Conservation (phyloP, 2,888 invertebrate species). For the Lamellibrachia columna region DNA sequence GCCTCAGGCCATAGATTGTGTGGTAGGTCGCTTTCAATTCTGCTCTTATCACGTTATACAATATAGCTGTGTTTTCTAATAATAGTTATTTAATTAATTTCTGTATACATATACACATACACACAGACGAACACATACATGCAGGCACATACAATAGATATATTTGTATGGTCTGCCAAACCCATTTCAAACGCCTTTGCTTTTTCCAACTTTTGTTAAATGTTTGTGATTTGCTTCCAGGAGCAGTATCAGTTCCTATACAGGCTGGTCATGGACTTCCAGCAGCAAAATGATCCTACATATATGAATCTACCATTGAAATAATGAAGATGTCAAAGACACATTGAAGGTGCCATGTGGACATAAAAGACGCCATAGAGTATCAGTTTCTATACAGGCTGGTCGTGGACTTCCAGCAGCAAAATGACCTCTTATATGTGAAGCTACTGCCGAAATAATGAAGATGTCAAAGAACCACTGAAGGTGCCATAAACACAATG, state of each 20-base stretch:
- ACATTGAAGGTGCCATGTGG: not conserved
- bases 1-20: not conserved
- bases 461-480: not conserved
- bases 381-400: not conserved
- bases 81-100: no score
- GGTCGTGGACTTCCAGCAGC: not conserved
- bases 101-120: not conserved
- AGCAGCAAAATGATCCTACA: not conserved
- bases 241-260: not conserved
- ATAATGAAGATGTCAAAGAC: not conserved
- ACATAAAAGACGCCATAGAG: not conserved
- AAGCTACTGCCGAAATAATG: not conserved
- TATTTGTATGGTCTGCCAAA: no score
- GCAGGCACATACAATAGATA: no score
- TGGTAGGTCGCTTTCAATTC: not conserved
- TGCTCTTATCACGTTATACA: not conserved
- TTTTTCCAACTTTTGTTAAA: not conserved
- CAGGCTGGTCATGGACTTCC: not conserved
- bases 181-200: not conserved
- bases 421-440: not conserved
- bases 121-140: not conserved
- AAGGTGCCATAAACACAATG: not conserved
- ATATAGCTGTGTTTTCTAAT: not conserved
- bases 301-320: constrained; percentile 2
- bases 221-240: not conserved